Conservation (phyloP, 2,888 invertebrate species). For the Drosophila borborema region DNA sequence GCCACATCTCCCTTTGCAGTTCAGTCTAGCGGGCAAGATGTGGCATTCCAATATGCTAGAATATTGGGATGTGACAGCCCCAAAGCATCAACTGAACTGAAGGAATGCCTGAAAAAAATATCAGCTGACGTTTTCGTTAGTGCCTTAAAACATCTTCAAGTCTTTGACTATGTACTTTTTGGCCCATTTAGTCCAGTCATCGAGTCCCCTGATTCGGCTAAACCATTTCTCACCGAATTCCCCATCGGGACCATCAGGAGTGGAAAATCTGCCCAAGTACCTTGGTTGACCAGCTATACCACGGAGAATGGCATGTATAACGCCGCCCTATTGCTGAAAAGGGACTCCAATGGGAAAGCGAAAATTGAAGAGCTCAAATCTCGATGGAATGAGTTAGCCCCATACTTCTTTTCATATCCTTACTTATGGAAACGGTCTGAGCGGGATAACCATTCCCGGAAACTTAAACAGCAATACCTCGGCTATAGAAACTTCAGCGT, state of each 20-base stretch:
- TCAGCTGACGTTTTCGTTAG: not conserved
- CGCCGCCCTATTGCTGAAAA: constrained; percentile 7
- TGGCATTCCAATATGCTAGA: constrained; percentile 87
- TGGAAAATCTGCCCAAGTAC: constrained; percentile 20
- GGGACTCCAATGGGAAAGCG: not conserved
- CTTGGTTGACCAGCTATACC: constrained; percentile 85
- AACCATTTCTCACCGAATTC: not conserved
- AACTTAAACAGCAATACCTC: not conserved
- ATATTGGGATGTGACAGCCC: constrained; percentile 88
- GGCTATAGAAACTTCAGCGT: constrained; percentile 6
- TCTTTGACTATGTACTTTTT: not conserved
- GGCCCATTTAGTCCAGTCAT: constrained; percentile 11
- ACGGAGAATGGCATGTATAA: constrained; percentile 11
- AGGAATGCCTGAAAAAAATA: constrained; percentile 61
- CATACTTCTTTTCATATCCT: constrained; percentile 10
- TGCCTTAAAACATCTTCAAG: not conserved
- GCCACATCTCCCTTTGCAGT: constrained; percentile 89
- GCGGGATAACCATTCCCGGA: not conserved
- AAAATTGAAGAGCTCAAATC: not conserved
- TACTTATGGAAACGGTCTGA: not conserved
- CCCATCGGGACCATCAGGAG: not conserved
- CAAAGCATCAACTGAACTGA: constrained; percentile 86
- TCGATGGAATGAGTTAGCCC: constrained; percentile 8
- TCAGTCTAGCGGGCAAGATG: constrained; percentile 86
- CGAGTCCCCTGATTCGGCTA: not conserved